phyloP scores from a whole-genome alignment of 2,113 vertebrate genomes.

The Mionectes macconnelli region DNA sequence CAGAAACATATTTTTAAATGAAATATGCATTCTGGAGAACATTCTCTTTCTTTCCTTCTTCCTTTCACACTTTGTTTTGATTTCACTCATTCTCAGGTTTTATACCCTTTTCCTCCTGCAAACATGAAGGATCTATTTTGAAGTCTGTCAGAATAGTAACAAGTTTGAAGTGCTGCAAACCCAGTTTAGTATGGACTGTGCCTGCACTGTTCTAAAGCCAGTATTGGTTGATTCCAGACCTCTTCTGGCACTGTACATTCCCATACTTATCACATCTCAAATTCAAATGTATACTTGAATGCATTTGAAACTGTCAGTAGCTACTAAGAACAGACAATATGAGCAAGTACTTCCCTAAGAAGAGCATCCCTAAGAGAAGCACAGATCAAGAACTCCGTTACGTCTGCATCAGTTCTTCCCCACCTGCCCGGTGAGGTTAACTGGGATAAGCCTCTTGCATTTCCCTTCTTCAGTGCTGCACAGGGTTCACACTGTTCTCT shows the following conservation, averaged over 20 bases:
- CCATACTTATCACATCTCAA: neutral
- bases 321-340: neutral
- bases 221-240: neutral
- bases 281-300: neutral
- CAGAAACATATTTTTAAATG: neutral
- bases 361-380: neutral
- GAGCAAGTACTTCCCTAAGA: neutral
- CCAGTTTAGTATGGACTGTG: neutral
- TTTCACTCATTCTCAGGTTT: neutral
- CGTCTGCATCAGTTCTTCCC: neutral
- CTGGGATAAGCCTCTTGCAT: fast-evolving
- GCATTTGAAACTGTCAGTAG: neutral
- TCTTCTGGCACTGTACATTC: neutral
- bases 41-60: neutral
- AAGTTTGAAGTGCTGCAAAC: neutral
- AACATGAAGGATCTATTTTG: neutral
- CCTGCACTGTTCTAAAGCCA: neutral
- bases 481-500: neutral
- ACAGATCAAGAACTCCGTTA: neutral
- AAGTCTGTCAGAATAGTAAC: neutral
- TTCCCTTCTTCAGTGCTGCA: neutral
- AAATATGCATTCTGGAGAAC: neutral
- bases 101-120: neutral
- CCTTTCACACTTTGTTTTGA: neutral
- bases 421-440: neutral